Evolutionary conservation across 2,888 invertebrate species (phyloP).

Genomic region (Balanococcus diminutus): DNA sequence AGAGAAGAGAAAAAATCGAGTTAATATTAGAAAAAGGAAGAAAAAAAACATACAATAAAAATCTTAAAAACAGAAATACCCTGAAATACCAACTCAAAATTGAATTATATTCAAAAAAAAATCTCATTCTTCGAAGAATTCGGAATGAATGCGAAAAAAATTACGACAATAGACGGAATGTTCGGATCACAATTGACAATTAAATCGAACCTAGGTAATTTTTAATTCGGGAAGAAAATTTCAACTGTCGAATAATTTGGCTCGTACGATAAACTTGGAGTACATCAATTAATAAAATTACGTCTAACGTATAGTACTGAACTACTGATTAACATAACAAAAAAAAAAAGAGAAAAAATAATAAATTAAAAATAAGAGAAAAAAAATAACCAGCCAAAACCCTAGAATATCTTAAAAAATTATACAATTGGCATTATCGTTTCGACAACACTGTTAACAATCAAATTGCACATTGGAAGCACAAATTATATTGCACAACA

Average conservation of each 20-base stretch:
- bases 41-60: conserved; percentile 19
- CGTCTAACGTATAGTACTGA: conserved; percentile 37
- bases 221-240: neutral
- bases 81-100: neutral
- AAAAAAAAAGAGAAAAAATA: neutral
- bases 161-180: neutral
- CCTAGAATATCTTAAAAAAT: conserved; percentile 8
- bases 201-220: neutral
- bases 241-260: neutral
- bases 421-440: conserved; percentile 15
- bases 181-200: conserved; percentile 31
- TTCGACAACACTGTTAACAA: neutral
- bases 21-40: neutral
- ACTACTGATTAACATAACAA: neutral
- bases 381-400: conserved; percentile 1
- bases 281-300: neutral
- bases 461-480: conserved; percentile 49
- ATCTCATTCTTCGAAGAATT: neutral
- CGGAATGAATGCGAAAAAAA: conserved; percentile 17
- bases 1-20: neutral
- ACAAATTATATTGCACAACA: conserved; percentile 47
- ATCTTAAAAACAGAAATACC: neutral
- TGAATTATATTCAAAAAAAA: conserved; percentile 23
- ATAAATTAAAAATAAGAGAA: neutral
- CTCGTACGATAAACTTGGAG: neutral